Base-by-base conservation (phyloP, 2,888 invertebrate genomes). In the Drosophila melanosoma region DNA sequence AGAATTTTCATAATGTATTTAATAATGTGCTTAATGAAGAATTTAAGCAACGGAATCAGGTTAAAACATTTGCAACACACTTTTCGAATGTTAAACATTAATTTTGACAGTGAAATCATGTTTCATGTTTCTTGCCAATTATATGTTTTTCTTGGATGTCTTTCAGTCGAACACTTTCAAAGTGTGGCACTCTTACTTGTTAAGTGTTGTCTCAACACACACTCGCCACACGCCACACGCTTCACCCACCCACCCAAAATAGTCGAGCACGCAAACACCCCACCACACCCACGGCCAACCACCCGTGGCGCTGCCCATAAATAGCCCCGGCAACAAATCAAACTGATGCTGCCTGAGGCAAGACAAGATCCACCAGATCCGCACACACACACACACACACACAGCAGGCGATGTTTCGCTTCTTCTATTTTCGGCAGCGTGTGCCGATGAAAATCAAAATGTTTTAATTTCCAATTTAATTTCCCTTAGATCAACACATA, bases 311-410 rank as follows among this genome's bases (percentile, higher is more conserved):
- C 33, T 38, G 53, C 61, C 20, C 65, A 69, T 54, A 77, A 74
- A 77, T 77, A 77, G 60, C 48, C 42, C 20, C 48, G 73, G 40
- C 74, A 68, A 77, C 77, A 77, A 77, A 77, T 77, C 77, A 77
- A 77, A 69, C 51, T 45, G 66, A 38, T 36, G 56, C 58, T 45
- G 60, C 36, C 54, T 36, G 54, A 36, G 54, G 38, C 56, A 56
- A 8, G 20, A 20, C 33, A 54, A 62, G 57, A 64, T 71, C 63
- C 60, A 42, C 35, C 26, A 76, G 45, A 58, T 68, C 48, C 23
- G 1, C 26, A 26, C 74, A 59, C 69, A 69, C 23, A 23, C 26
- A 26, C 74, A 59, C 69, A 69, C 38, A 63, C 63, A 57, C 76
- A 59, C 77, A 76, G 78, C 76, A 60, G 63, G 76, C 63, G 57